Evolutionary conservation across 2,797 vertebrate genomes (phyloP).

Genomic region (Carapus acus): DNA sequence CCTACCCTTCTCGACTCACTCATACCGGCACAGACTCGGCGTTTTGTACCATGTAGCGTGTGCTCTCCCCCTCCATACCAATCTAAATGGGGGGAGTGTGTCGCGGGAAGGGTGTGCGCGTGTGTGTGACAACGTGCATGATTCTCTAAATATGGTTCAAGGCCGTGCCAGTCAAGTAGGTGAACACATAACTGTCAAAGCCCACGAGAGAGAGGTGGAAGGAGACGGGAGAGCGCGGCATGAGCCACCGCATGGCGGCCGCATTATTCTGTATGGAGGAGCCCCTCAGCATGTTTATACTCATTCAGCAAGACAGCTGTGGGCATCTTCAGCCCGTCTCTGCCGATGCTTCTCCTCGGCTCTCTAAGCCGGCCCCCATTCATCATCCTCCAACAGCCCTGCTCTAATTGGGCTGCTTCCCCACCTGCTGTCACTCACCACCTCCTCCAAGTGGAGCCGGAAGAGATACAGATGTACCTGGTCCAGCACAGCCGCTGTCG

Average conservation of each 20-base stretch:
- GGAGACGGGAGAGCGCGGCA: slow-evolving; percentile 56
- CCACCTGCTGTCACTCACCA: slow-evolving; percentile 77
- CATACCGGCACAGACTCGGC: slow-evolving; percentile 11
- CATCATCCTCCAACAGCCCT: slow-evolving; percentile 74
- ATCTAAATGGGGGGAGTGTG: slow-evolving; percentile 40
- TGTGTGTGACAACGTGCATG: slow-evolving; percentile 49
- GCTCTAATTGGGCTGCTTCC: slow-evolving; percentile 76
- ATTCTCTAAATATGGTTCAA: slow-evolving; percentile 67
- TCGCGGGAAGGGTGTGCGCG: too few species aligned
- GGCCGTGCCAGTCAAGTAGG: slow-evolving; percentile 59
- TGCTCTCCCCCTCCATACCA: slow-evolving; percentile 38
- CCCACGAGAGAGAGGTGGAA: slow-evolving; percentile 50
- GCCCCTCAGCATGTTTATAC: slow-evolving; percentile 72
- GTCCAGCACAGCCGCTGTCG: slow-evolving; percentile 59
- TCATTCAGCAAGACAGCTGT: slow-evolving; percentile 74
- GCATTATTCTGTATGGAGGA: slow-evolving; percentile 63
- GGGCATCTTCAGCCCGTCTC: slow-evolving; percentile 64
- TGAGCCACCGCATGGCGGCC: slow-evolving; percentile 48
- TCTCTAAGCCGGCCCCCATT: slow-evolving; percentile 68
- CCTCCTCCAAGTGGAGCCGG: slow-evolving; percentile 59
- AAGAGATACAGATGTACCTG: slow-evolving; percentile 70
- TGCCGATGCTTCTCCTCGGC: slow-evolving; percentile 62
- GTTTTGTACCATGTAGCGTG: slow-evolving; percentile 27
- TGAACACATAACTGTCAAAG: slow-evolving; percentile 63
- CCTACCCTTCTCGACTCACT: slow-evolving; percentile 20